These are phyloP conservation scores for Lerista edwardsae DNA, from an alignment of 2,797 vertebrate genomes.

Conservation along the genomic window DNA sequence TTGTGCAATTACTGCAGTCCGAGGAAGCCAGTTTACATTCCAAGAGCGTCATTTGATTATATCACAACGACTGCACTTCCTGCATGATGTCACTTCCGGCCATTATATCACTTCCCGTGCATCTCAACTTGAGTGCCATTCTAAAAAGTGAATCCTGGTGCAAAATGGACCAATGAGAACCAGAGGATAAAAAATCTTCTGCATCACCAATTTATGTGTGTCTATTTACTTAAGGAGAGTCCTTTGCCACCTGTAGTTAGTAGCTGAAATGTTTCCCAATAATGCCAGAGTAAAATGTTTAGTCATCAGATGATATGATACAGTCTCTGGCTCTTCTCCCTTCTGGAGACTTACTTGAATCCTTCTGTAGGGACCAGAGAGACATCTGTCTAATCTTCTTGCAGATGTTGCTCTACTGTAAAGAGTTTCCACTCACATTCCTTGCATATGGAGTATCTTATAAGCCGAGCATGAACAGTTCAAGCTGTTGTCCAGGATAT, in stretches of 20 bases:
- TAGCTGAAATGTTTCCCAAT: neutral
- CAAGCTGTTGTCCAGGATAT: neutral
- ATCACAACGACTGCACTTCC: too few relatives aligned
- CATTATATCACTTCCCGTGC: too few relatives aligned
- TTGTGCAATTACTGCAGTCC: too few relatives aligned
- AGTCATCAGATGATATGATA: neutral
- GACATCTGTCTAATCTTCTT: slow-evolving; percentile 18
- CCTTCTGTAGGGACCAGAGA: slow-evolving; percentile 4
- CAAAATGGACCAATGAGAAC: too few relatives aligned
- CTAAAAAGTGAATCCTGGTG: too few relatives aligned
- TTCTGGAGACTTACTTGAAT: neutral
- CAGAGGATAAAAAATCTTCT: neutral
- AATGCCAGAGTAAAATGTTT: neutral
- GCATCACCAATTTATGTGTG: neutral
- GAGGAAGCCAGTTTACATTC: too few relatives aligned
- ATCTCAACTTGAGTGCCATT: too few relatives aligned
- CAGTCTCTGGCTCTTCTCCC: neutral
- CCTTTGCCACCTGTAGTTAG: neutral
- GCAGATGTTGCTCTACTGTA: slow-evolving; percentile 15
- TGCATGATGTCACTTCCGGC: too few relatives aligned
- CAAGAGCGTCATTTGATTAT: too few relatives aligned
- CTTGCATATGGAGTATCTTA: neutral
- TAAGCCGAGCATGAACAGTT: neutral
- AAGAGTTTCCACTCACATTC: slow-evolving; percentile 1
- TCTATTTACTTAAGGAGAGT: neutral